Evolutionary conservation across 2,113 vertebrate genomes (phyloP), one percentile per base, ranked within the genome.

Genomic region (Gymnocephalus cernua): DNA sequence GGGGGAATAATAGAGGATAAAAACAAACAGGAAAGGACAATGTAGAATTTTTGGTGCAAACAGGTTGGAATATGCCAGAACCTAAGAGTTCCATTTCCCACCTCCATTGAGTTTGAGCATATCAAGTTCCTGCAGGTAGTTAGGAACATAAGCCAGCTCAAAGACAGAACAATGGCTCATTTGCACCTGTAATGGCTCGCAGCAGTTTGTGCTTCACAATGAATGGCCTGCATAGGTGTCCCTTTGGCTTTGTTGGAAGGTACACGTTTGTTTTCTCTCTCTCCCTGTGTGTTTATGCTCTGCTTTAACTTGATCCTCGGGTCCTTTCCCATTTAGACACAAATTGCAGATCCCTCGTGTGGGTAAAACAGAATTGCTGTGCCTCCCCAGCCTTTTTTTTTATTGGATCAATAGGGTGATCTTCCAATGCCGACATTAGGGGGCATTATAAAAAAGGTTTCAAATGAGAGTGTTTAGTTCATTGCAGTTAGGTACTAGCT

Each of bases 361-460:
- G 85, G 76, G 58, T 76, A 69, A 89, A 83, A 69, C 74, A 85
- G 82, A 91, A 88, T 80, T 77, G 88, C 66, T 53, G 64, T 79
- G 79, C 73, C 71, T 82, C 35, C 41, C 61, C 45, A 63, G 86
- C 35, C 67, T 80, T 85, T 82, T 85, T 82, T 77, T 87, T 73
- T 71, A 80, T 84, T 84, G 58, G 83, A 94, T 95, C 93, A 90
- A 95, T 94, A 86, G 51, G 29, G 83, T 87, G 90, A 91, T 93
- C 88, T 88, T 90, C 87, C 73, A 82, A 87, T 79, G 80, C 76
- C 35, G 83, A 90, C 83, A 86, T 90, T 92, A 84, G 69, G 61
- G 79, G 80, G 82, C 83, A 86, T 89, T 92, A 90, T 87, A 90
- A 92, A 84, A 84, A 91, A 89, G 77, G 77, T 91, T 92, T 93